phyloP scores from a whole-genome alignment of 2,888 invertebrate genomes.

The Conops quadrifasciatus region DNA sequence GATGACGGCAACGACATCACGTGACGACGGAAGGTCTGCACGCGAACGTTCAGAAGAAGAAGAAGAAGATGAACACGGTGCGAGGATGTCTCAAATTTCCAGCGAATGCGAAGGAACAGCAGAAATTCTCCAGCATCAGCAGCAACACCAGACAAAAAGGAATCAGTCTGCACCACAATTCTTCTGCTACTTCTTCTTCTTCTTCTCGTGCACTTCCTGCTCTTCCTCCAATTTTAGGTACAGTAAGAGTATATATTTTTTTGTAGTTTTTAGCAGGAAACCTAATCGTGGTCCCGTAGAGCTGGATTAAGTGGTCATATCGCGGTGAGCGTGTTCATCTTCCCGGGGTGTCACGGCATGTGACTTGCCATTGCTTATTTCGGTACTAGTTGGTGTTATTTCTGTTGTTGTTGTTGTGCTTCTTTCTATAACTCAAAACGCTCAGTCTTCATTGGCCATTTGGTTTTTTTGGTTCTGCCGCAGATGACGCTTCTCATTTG shows the following conservation, averaged over 20 bases:
- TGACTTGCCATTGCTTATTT: constrained; percentile 14
- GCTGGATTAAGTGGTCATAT: constrained; percentile 49
- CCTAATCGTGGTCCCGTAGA: constrained; percentile 3
- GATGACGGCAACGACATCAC: constrained; percentile 39
- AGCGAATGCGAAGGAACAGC: constrained; percentile 12
- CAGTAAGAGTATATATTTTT: neutral
- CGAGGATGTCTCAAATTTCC: constrained; percentile 31
- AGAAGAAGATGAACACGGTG: constrained; percentile 4
- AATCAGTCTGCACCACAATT: neutral
- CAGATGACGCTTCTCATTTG: constrained; percentile 14
- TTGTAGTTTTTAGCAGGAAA: neutral
- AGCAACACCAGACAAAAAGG: no score
- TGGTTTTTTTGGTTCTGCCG: neutral
- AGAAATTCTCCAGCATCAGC: neutral
- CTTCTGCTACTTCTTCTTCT: no score
- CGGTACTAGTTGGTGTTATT: constrained; percentile 12
- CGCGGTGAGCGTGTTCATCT: constrained; percentile 46
- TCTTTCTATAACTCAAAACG: no score
- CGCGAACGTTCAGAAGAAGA: constrained; percentile 42
- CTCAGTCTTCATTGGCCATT: neutral
- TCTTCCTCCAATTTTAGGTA: neutral
- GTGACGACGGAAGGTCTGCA: constrained; percentile 46
- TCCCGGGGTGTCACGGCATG: constrained; percentile 43
- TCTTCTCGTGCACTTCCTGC: neutral
- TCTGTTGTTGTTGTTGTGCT: neutral